Evolutionary conservation across 2,888 invertebrate genomes (phyloP).

Genomic region (Ectropis crepuscularia): DNA sequence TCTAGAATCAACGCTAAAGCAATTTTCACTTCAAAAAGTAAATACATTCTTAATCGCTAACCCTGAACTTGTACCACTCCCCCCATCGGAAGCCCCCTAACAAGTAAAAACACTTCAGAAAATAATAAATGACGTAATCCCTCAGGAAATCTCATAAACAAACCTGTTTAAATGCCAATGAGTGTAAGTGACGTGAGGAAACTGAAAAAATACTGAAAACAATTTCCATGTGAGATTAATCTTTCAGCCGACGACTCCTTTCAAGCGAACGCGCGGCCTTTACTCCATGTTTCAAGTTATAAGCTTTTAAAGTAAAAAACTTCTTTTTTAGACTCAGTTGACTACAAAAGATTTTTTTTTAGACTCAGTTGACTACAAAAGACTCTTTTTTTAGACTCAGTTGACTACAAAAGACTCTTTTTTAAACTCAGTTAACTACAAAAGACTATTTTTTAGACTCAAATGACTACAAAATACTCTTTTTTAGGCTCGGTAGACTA

Average conservation of each 20-base stretch:
- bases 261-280: slow-evolving; percentile 46
- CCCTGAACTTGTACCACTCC: background rate
- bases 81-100: background rate
- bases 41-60: background rate
- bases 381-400: too few species aligned
- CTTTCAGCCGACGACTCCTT: slow-evolving; percentile 62
- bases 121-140: background rate
- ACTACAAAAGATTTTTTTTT: too few species aligned
- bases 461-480: too few species aligned
- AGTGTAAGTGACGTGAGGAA: slow-evolving; percentile 37
- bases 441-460: too few species aligned
- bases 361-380: too few species aligned
- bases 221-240: slow-evolving; percentile 73
- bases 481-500: too few species aligned
- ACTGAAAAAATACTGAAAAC: slow-evolving; percentile 60
- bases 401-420: too few species aligned
- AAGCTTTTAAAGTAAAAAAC: slow-evolving; percentile 2
- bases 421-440: too few species aligned
- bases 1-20: too few species aligned
- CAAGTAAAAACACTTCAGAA: background rate
- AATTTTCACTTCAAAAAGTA: background rate
- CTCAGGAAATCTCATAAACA: slow-evolving; percentile 17
- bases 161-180: slow-evolving; percentile 32
- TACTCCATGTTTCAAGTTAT: slow-evolving; percentile 42
- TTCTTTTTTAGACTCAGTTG: too few species aligned